These are phyloP conservation scores for Drosophila sechellia DNA, from an alignment of 1,140 invertebrate genomes.

Conservation along the genomic window DNA sequence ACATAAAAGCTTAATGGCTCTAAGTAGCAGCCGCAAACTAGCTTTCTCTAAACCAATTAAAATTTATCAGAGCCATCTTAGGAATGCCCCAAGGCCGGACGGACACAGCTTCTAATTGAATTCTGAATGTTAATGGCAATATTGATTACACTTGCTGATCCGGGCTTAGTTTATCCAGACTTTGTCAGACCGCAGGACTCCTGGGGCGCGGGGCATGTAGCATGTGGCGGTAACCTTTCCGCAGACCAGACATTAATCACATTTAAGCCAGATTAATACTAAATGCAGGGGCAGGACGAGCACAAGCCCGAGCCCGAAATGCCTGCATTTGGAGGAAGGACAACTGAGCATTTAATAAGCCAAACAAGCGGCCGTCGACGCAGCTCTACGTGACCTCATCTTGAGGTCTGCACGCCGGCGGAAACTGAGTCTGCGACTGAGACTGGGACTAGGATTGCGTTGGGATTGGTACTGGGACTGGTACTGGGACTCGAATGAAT, in stretches of 20 bases:
- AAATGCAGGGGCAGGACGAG: conserved; percentile 47
- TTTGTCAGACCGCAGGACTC: conserved; percentile 24
- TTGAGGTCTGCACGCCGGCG: conserved; percentile 17
- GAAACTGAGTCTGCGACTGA: conserved; percentile 4
- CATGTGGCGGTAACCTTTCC: conserved; percentile 23
- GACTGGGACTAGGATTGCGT: conserved; percentile 10
- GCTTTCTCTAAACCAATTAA: conserved; percentile 1
- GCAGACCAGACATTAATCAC: conserved; percentile 63
- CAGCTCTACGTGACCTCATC: conserved; percentile 69
- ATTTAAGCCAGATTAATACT: conserved; percentile 75
- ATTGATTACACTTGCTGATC: conserved; percentile 29
- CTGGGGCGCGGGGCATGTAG: background rate
- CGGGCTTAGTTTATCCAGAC: conserved; percentile 32
- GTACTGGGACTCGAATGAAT: conserved; percentile 60
- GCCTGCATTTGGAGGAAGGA: conserved; percentile 38
- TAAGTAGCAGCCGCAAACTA: background rate
- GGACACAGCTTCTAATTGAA: conserved; percentile 27
- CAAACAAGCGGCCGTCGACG: conserved; percentile 65
- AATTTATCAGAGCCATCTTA: background rate
- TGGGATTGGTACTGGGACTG: conserved; percentile 32
- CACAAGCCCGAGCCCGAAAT: conserved; percentile 16
- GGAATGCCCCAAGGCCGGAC: background rate
- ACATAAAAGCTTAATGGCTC: background rate
- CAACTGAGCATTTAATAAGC: conserved; percentile 77
- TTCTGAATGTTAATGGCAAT: conserved; percentile 21